Percentiles rank a stretch among this genome's conserved stretches.
phyloP scores from a whole-genome alignment of 2,797 vertebrate species.

The Platalea minor region DNA sequence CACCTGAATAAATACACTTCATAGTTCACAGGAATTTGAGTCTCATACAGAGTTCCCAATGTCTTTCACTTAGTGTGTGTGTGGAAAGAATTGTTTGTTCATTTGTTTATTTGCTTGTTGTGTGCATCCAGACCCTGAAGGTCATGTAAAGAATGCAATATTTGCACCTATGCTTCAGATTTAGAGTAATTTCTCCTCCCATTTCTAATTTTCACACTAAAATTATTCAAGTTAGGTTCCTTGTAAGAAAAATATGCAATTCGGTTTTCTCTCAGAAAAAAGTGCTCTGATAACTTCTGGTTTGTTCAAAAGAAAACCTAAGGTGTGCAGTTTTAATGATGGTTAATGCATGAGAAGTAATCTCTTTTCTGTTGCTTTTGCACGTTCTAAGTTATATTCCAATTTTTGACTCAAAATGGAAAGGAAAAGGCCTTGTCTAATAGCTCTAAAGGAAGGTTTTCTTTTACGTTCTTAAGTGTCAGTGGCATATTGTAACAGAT shows the following conservation, averaged over 20 bases:
- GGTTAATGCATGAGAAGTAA: background rate
- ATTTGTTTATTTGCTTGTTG: background rate
- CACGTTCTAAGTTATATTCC: background rate
- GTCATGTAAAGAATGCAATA: background rate
- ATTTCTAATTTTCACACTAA: background rate
- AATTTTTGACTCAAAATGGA: background rate
- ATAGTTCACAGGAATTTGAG: background rate
- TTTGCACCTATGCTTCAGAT: background rate
- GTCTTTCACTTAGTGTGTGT: background rate
- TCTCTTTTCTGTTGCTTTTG: background rate
- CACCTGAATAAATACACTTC: background rate
- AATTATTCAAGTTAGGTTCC: background rate
- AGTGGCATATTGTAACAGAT: slow-evolving; percentile 18
- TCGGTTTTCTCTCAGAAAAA: background rate
- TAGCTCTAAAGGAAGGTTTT: background rate
- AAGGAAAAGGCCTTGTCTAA: background rate
- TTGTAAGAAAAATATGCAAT: background rate
- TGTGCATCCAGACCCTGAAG: background rate
- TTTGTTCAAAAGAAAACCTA: background rate
- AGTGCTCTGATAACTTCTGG: background rate
- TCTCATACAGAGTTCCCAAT: background rate
- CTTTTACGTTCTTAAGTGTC: slow-evolving; percentile 42
- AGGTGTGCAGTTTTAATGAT: background rate
- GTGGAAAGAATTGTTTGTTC: background rate
- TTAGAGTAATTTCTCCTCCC: background rate